Conservation (phyloP, 1,140 invertebrate species). For the Antheraea mylitta region DNA sequence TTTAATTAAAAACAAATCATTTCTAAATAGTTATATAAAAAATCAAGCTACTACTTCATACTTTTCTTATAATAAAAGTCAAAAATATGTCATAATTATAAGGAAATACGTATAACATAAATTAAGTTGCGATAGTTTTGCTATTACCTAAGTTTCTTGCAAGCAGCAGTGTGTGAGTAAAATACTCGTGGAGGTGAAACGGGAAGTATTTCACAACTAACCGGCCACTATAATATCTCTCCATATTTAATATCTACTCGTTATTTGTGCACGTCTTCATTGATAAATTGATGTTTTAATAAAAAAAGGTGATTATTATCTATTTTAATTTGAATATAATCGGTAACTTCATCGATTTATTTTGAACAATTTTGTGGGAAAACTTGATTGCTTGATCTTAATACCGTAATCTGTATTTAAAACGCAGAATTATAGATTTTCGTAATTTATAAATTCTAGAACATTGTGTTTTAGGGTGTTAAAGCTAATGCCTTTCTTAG, state of each 20-base stretch:
- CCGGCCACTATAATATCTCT: conserved; percentile 11
- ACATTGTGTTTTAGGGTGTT: too few species aligned
- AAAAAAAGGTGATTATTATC: too few species aligned
- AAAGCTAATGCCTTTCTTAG: too few species aligned
- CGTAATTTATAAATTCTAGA: too few species aligned
- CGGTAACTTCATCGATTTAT: too few species aligned
- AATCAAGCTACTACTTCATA: background rate
- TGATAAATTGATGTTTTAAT: background rate
- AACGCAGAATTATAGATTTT: too few species aligned
- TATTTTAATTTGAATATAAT: too few species aligned
- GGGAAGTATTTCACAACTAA: conserved; percentile 52
- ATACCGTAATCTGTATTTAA: too few species aligned
- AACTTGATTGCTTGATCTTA: too few species aligned
- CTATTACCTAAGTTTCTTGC: background rate
- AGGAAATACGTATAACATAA: background rate
- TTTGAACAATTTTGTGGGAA: too few species aligned
- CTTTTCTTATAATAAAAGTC: background rate
- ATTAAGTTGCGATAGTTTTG: background rate
- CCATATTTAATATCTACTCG: background rate
- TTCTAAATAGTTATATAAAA: background rate
- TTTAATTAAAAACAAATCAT: background rate
- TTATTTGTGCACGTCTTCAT: background rate
- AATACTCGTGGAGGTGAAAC: conserved; percentile 33
- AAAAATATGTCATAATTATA: background rate
- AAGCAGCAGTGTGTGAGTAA: conserved; percentile 15